Evolutionary conservation across 2,113 vertebrate species (phyloP).

Genomic region (western clawed frog (Xenopus tropicalis)): UCB_Xtro_10.0 CM004450.2:83165001-83165500

Average conservation of each 20-base stretch:
- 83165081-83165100: too few relatives aligned
- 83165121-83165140: too few relatives aligned
- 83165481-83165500: slow-evolving; percentile 17
- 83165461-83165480: slow-evolving; percentile 22
- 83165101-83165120: too few relatives aligned
- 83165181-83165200: too few relatives aligned
- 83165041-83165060: slow-evolving; percentile 56
- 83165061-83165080: slow-evolving; percentile 46
- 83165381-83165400: background rate
- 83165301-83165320: too few relatives aligned
- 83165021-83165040: slow-evolving; percentile 53
- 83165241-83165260: slow-evolving; percentile 32
- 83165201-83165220: too few relatives aligned
- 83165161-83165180: too few relatives aligned
- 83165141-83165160: too few relatives aligned
- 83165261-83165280: background rate
- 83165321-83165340: background rate
- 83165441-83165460: background rate
- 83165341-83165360: background rate
- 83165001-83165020: slow-evolving; percentile 55
- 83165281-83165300: too few relatives aligned
- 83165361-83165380: background rate
- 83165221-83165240: slow-evolving; percentile 20
- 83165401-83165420: background rate
- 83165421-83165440: background rate